phyloP scores from a whole-genome alignment of 2,888 invertebrate species.

The Hesperia comma region DNA sequence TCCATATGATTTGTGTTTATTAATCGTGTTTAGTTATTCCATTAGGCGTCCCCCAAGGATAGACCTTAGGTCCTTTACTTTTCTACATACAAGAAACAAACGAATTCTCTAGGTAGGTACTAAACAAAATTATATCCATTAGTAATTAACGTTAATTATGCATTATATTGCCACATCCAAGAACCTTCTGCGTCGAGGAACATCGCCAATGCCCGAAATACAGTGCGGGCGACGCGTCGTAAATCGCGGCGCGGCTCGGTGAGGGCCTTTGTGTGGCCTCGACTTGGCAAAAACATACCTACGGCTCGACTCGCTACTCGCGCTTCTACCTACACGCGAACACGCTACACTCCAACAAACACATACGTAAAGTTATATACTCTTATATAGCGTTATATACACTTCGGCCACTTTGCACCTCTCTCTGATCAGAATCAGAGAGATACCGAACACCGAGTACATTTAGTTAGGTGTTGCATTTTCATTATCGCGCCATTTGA shows the following conservation, averaged over 20 bases:
- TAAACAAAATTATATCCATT: background rate
- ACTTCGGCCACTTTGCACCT: background rate
- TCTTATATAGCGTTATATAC: background rate
- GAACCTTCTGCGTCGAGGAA: conserved; percentile 42
- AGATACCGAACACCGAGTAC: conserved; percentile 28
- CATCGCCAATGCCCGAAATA: conserved; percentile 80
- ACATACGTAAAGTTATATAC: background rate
- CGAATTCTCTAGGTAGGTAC: background rate
- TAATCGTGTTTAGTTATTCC: background rate
- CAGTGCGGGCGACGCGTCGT: conserved; percentile 84
- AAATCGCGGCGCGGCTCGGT: conserved; percentile 83
- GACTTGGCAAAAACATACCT: conserved; percentile 64
- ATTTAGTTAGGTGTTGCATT: background rate
- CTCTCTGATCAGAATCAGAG: background rate
- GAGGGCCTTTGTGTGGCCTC: conserved; percentile 77
- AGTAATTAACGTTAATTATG: conserved; percentile 2
- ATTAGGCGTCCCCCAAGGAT: background rate
- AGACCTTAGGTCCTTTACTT: background rate
- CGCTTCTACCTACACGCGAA: conserved; percentile 43
- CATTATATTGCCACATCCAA: conserved; percentile 56
- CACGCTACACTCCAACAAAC: conserved; percentile 24
- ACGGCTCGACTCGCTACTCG: conserved; percentile 41
- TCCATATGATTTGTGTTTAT: background rate
- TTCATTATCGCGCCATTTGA: conserved; percentile 3
- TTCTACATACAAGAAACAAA: background rate